These are phyloP conservation scores for Lasioglossum morio DNA, from an alignment of 2,888 invertebrate species.

Conservation along the genomic window DNA sequence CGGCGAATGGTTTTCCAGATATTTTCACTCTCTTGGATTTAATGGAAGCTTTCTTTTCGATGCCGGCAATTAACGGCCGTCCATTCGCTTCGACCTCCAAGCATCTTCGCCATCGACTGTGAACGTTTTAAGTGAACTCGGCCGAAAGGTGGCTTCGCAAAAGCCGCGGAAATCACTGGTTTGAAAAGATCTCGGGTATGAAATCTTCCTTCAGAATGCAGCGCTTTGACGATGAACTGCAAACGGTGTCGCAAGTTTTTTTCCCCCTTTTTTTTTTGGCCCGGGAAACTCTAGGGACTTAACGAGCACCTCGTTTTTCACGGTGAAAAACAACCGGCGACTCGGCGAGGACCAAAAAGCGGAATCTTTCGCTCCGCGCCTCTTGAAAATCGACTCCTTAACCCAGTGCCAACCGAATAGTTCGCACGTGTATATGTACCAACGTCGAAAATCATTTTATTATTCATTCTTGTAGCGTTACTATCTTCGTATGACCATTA, in stretches of 20 bases:
- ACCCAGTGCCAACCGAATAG: background rate
- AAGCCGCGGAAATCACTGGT: background rate
- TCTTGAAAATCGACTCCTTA: background rate
- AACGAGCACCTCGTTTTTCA: background rate
- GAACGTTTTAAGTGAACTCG: background rate
- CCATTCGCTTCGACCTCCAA: background rate
- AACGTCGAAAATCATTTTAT: background rate
- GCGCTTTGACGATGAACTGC: conserved; percentile 1
- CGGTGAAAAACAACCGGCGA: background rate
- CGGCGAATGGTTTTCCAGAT: background rate
- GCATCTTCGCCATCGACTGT: background rate
- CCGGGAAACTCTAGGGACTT: background rate
- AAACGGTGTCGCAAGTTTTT: background rate
- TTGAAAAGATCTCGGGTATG: background rate
- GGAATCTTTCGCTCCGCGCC: background rate
- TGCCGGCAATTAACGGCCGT: background rate
- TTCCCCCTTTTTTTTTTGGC: background rate
- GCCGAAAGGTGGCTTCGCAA: background rate
- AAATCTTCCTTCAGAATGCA: background rate
- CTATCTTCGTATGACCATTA: background rate
- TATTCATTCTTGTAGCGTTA: background rate
- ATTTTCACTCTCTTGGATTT: background rate
- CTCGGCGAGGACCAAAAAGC: background rate
- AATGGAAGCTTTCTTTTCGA: conserved; percentile 3
- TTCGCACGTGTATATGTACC: background rate